Conservation (phyloP, 2,797 vertebrate genomes). For the Poeciliopsis paucimaculata region DNA sequence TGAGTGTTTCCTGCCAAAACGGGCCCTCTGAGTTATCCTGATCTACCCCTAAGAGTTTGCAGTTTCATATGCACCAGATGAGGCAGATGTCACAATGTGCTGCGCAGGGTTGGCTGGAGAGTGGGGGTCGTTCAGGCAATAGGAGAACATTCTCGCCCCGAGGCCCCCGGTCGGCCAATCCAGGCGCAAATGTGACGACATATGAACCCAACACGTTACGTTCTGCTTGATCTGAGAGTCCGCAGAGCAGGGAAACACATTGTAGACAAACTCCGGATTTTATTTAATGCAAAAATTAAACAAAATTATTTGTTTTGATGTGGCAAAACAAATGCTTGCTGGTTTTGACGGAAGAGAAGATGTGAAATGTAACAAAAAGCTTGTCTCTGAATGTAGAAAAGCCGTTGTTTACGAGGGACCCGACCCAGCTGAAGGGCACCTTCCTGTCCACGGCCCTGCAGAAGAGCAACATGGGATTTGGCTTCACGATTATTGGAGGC, state of each 20-base stretch:
- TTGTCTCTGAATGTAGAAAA: conserved; percentile 86
- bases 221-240: conserved; percentile 43
- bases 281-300: not conserved
- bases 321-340: not conserved
- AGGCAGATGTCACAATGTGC: conserved; percentile 49
- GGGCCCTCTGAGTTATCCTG: not conserved
- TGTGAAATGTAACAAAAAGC: conserved; percentile 2
- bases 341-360: not conserved
- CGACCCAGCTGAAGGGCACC: conserved; percentile 95
- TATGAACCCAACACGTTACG: conserved; percentile 42
- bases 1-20: not conserved
- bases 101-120: conserved; percentile 48
- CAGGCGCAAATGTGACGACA: conserved; percentile 32
- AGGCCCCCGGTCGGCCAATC: conserved; percentile 47
- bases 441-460: conserved; percentile 96
- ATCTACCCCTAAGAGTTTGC: conserved; percentile 6
- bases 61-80: conserved; percentile 34
- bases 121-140: conserved; percentile 35
- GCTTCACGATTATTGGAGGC: conserved; percentile 98
- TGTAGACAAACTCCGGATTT: not conserved
- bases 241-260: conserved; percentile 22
- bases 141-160: conserved; percentile 56
- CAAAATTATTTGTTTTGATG: not conserved
- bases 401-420: conserved; percentile 96
- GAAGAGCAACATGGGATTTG: conserved; percentile 99